phyloP scores from a whole-genome alignment of 2,113 vertebrate genomes.

The Crotophaga sulcirostris region DNA sequence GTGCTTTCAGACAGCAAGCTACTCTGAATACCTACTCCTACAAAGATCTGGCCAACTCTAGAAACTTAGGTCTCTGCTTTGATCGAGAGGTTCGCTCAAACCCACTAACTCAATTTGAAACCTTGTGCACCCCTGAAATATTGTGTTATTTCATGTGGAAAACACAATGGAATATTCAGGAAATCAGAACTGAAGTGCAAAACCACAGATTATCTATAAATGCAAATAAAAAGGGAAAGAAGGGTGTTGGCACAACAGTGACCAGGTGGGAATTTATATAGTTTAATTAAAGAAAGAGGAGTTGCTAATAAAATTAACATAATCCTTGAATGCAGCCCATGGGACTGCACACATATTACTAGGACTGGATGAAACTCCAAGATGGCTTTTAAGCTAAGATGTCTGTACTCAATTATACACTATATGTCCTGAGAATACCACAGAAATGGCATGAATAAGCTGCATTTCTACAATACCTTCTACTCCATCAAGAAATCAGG shows the following conservation, averaged over 20 bases:
- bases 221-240: not conserved
- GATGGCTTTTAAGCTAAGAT: slow-evolving; percentile 35
- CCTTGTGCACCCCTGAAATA: not conserved
- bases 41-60: not conserved
- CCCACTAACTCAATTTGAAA: not conserved
- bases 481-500: not conserved
- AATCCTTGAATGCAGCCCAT: slow-evolving; percentile 51
- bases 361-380: slow-evolving; percentile 48
- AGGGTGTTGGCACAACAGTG: slow-evolving; percentile 55
- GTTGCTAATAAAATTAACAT: slow-evolving; percentile 65
- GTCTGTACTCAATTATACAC: slow-evolving; percentile 42
- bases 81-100: not conserved
- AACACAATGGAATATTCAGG: not conserved
- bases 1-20: not conserved
- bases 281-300: slow-evolving; percentile 61
- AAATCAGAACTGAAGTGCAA: not conserved
- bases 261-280: slow-evolving; percentile 54
- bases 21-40: not conserved
- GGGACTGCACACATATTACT: slow-evolving; percentile 29
- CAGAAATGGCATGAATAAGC: not conserved
- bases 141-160: not conserved
- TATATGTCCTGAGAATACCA: slow-evolving; percentile 28
- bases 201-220: not conserved
- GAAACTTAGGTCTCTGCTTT: not conserved
- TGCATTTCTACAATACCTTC: not conserved